Evolutionary conservation across 2,888 invertebrate species (phyloP).

Genomic region (Byasa hedistus): DNA sequence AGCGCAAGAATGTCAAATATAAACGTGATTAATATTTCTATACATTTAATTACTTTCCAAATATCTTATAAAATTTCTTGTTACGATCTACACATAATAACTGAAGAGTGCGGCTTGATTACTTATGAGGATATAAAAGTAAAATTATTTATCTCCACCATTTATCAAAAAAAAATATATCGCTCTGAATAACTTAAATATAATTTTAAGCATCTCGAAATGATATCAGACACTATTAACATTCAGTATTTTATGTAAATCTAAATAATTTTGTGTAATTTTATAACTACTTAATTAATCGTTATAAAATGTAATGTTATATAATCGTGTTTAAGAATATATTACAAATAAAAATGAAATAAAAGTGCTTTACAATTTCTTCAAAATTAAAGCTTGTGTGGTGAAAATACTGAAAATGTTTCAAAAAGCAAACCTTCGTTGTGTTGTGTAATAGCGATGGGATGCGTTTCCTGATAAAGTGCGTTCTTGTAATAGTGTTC

Average conservation of each 20-base stretch:
- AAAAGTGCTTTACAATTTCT: neutral
- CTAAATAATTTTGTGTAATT: too few relatives aligned
- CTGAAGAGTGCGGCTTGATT: neutral
- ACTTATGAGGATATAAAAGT: neutral
- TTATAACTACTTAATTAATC: too few relatives aligned
- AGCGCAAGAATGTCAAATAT: constrained; percentile 8
- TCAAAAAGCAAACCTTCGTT: constrained; percentile 1
- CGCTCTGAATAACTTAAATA: too few relatives aligned
- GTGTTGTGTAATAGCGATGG: neutral
- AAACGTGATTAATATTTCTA: neutral
- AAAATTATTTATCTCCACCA: neutral
- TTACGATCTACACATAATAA: neutral
- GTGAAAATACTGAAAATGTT: neutral
- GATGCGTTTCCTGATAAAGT: neutral
- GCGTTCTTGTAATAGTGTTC: neutral
- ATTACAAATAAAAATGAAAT: neutral
- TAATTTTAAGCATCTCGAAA: neutral
- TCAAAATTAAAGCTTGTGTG: neutral
- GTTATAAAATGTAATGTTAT: too few relatives aligned
- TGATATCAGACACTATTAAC: too few relatives aligned
- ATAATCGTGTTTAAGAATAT: too few relatives aligned
- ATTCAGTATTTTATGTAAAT: too few relatives aligned
- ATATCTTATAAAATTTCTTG: neutral
- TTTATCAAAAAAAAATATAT: neutral
- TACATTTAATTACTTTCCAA: neutral